These are phyloP conservation scores for Drosophila nigromelanica DNA, from an alignment of 1,140 invertebrate genomes.

Conservation along the genomic window DNA sequence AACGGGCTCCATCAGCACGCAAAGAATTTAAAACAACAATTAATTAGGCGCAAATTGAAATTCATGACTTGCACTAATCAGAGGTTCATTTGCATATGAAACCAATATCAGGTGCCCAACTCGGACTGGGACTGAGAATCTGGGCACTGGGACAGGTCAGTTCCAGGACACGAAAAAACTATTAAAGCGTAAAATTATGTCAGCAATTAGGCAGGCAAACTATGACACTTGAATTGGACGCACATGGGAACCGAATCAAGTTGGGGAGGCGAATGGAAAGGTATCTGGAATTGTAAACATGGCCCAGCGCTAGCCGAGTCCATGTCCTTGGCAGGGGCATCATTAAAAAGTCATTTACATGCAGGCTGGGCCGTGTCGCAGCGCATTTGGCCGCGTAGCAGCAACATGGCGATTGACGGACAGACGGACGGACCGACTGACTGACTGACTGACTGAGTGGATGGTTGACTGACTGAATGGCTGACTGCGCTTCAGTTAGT, in stretches of 20 bases:
- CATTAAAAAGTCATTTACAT: slow-evolving; percentile 83
- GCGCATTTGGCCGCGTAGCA: slow-evolving; percentile 53
- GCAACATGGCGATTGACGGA: slow-evolving; percentile 41
- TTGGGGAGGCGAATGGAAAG: not conserved
- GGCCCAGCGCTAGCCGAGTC: not conserved
- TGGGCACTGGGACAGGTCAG: slow-evolving; percentile 20
- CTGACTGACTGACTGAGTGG: slow-evolving; percentile 37
- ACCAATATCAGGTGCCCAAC: slow-evolving; percentile 48
- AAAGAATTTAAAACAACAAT: slow-evolving; percentile 73
- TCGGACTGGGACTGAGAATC: not conserved
- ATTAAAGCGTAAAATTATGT: slow-evolving; percentile 72
- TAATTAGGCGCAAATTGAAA: slow-evolving; percentile 77
- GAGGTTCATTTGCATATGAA: slow-evolving; percentile 70
- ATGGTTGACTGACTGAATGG: slow-evolving; percentile 39
- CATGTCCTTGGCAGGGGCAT: slow-evolving; percentile 43
- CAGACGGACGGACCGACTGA: slow-evolving; percentile 29
- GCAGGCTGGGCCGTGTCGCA: slow-evolving; percentile 51
- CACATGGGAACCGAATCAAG: slow-evolving; percentile 14
- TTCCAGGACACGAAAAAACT: slow-evolving; percentile 53
- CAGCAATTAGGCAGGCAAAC: slow-evolving; percentile 68
- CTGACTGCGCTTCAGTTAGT: slow-evolving; percentile 59
- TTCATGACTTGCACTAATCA: slow-evolving; percentile 75
- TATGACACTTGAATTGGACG: slow-evolving; percentile 56
- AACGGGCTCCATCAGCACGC: slow-evolving; percentile 45
- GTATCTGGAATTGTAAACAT: slow-evolving; percentile 5